A percentile compares a stretch with the other conserved stretches of the same genome.
phyloP scores from a whole-genome alignment of 1,140 invertebrate genomes.

The Musca vetustissima region DNA sequence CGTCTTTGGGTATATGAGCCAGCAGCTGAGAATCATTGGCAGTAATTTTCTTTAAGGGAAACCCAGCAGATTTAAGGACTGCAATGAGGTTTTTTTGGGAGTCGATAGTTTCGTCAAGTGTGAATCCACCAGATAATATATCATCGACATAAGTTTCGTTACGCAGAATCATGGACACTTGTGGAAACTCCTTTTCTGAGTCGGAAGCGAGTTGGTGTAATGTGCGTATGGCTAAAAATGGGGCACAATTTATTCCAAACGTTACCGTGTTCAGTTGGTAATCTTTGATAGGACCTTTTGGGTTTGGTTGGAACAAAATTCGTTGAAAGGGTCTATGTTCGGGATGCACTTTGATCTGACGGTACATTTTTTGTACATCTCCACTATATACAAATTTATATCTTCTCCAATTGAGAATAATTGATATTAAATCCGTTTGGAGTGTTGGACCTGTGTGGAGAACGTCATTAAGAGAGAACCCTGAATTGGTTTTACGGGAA shows the following conservation, averaged over 20 bases:
- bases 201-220: neutral
- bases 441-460: neutral
- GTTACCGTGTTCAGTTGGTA: slow-evolving; percentile 9
- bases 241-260: slow-evolving; percentile 1
- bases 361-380: neutral
- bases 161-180: neutral
- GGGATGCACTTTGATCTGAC: neutral
- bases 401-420: slow-evolving; percentile 4
- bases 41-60: slow-evolving; percentile 1
- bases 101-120: neutral
- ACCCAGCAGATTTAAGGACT: neutral
- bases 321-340: neutral
- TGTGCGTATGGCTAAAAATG: slow-evolving; percentile 1
- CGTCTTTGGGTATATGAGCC: neutral
- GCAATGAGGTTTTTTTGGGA: neutral
- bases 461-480: neutral
- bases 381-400: neutral
- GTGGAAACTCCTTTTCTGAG: neutral
- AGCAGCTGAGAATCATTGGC: neutral
- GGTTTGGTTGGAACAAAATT: neutral
- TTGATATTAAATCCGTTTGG: no score
- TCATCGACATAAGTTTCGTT: slow-evolving; percentile 15
- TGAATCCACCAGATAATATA: neutral
- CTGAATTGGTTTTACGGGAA: neutral
- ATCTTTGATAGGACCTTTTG: no score